Evolutionary conservation across 2,113 vertebrate species (phyloP), one percentile per base, ranked within the genome.

Genomic region (Hyla sarda): DNA sequence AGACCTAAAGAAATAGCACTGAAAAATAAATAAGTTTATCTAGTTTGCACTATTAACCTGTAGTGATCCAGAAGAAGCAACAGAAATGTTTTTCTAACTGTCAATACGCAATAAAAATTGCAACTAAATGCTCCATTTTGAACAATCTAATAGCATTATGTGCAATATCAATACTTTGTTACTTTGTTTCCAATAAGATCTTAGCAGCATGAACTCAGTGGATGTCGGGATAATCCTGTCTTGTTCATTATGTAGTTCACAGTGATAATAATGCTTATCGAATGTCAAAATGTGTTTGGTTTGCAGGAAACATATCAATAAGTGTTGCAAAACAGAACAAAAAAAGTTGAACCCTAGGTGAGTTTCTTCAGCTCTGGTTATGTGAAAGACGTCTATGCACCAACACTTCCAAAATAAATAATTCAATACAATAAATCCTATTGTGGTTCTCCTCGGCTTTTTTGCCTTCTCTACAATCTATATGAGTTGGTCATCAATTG

Each of bases 401-500:
- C 56, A 81, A 47, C n/a, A 65, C n/a, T 47, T 65, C 8, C 60
- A 23, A 30, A 45, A 47, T n/a, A 79, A 79, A 58, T 37, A 45
- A 81, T 54, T 54, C 25, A 77, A 52, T 28, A 1, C 32, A 54
- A 77, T 77, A 77, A 65, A 62, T 81, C 56, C 56, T 62, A 47
- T 65, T 81, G 34, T 41, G 23, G n/a, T 65, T 41, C 62, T 45
- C 32, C 78, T 62, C n/a, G 17, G 32, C 37, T 58, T 10, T 65
- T n/a, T 13, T 47, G 34, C 56, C 41, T 81, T 47, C n/a, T 32
- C 17, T 6, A 60, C 69, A 74, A 32, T n/a, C n/a, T n/a, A 54
- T 50, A 78, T 21, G 25, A 77, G 58, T 62, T 84, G 54, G 75
- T 76, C 47, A 37, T 54, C 48, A 58, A 50, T 73, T 60, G 41